Evolutionary conservation across 2,113 vertebrate genomes (phyloP), one percentile per base, ranked within the genome.

Genomic region (Herpailurus yagouaroundi): DNA sequence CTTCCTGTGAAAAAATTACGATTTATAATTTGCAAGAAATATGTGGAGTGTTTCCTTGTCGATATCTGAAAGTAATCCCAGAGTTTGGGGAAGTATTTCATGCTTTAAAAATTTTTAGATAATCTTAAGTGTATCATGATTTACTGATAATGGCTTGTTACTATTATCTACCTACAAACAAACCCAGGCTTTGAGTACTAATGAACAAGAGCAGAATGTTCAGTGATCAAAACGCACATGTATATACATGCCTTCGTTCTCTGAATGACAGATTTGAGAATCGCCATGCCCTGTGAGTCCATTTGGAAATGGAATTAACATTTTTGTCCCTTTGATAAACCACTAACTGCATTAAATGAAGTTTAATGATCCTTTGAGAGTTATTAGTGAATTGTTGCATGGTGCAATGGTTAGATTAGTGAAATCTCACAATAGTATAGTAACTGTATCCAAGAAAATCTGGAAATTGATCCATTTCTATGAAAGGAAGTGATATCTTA

Each of bases 301-400:
- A 97, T 92, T 97, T 97, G 52, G 69, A 95, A 29, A 69, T 41
- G 71, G 50, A 94, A 96, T 88, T 90, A 92, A 89, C 57, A 74
- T 48, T 92, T 92, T 90, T 96, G 79, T 89, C 52, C 57, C 41
- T 90, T 96, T 97, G 80, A 95, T 97, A 91, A 94, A 66, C n/a
- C 66, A 81, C 57, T 94, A 96, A 90, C 63, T 95, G 81, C 76
- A 23, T 97, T 96, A 96, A 95, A 85, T 97, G 84, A 94, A 86
- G 68, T 92, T 91, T 90, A 95, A 97, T 96, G 92, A 95, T 92
- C 79, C 84, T 96, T 94, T 94, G 69, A 92, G 93, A 95, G 76
- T 97, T 95, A 93, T 96, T 90, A 92, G 74, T 88, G n/a, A 55
- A 83, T 88, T 83, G 63, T 84, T 92, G 64, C 68, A 90, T 96